Evolutionary conservation across 23 tunicate species (phyloP).

Genomic region (Aplidium turbinatum): DNA sequence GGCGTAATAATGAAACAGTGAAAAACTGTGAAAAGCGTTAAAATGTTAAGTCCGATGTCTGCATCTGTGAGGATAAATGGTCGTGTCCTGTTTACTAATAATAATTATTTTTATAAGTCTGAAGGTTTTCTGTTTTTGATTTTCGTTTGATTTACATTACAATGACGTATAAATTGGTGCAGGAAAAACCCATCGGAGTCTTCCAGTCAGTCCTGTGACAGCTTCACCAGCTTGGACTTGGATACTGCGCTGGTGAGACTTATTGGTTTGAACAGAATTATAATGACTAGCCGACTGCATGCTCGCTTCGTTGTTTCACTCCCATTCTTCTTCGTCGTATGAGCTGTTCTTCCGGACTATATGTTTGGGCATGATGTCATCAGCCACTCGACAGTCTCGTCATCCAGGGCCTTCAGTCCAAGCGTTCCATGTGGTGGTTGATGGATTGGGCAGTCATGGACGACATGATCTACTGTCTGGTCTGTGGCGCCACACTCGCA

Average conservation of each 20-base stretch:
- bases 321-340: too few species aligned
- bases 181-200: conserved; percentile 49
- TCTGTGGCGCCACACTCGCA: too few species aligned
- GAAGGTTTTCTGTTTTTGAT: background rate
- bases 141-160: background rate
- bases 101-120: too few species aligned
- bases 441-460: too few species aligned
- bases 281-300: too few species aligned
- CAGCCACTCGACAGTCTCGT: background rate
- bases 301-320: too few species aligned
- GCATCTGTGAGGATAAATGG: background rate
- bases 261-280: too few species aligned
- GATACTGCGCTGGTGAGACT: conserved; percentile 81
- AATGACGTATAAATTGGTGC: background rate
- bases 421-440: background rate
- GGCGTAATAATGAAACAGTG: background rate
- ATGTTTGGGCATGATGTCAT: background rate
- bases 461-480: too few species aligned
- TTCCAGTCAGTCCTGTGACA: conserved; percentile 65
- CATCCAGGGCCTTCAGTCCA: background rate
- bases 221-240: conserved; percentile 68
- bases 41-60: background rate
- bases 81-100: background rate
- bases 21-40: background rate
- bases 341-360: background rate